Conservation (phyloP, 2,797 vertebrate genomes). For the Margarornis squamiger region DNA sequence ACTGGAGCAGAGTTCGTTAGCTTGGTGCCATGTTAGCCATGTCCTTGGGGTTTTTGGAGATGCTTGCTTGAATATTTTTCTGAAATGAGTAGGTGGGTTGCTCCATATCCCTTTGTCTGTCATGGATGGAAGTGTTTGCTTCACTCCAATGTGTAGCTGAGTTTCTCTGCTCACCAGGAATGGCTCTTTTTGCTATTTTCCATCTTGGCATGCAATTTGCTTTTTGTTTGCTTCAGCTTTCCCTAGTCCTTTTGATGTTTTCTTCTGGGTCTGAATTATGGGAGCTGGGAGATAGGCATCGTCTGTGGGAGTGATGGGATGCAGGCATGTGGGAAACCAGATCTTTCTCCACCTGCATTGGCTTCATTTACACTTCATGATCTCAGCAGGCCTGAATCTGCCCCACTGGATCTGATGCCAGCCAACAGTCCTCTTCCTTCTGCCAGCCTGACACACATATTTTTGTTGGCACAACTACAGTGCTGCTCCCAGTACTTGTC, state of each 20-base stretch:
- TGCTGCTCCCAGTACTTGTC: neutral
- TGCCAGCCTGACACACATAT: neutral
- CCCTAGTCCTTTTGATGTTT: neutral
- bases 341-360: neutral
- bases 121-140: neutral
- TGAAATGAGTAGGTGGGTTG: neutral
- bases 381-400: slow-evolving; percentile 15
- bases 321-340: neutral
- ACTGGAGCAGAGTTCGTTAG: neutral
- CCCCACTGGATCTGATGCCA: neutral
- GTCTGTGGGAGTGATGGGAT: neutral
- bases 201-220: neutral
- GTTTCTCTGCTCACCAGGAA: neutral
- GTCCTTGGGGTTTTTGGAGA: neutral
- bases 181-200: neutral
- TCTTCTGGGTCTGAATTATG: neutral
- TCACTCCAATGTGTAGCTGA: neutral
- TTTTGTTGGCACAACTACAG: neutral
- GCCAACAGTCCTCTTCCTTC: neutral
- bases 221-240: neutral
- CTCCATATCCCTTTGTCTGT: neutral
- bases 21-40: neutral
- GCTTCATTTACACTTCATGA: neutral
- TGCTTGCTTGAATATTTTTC: neutral
- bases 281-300: neutral